A percentile compares a stretch with the other conserved stretches of the same genome.
Conservation (phyloP, 2,113 vertebrate species). For the Coptodon rendalli region DNA sequence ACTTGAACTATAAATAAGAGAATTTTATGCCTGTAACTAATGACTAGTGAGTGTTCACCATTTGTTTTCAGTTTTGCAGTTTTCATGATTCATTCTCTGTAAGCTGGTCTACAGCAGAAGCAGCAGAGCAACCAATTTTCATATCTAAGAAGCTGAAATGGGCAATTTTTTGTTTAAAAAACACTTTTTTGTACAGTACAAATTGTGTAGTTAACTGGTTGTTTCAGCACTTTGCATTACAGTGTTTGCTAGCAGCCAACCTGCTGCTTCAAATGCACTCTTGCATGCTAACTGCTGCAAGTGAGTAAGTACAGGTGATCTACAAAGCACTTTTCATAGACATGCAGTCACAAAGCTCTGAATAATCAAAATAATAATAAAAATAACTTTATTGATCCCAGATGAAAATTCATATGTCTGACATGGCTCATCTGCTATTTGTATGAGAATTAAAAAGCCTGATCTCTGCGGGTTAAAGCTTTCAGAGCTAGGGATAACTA, state of each 20-base stretch:
- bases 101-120: background rate
- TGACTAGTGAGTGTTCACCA: background rate
- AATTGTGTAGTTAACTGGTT: background rate
- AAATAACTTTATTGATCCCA: background rate
- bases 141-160: background rate
- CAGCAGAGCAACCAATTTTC: background rate
- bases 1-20: background rate
- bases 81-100: background rate
- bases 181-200: background rate
- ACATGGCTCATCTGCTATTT: background rate
- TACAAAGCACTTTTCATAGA: background rate
- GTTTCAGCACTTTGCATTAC: background rate
- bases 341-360: background rate
- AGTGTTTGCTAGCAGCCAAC: background rate
- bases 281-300: background rate
- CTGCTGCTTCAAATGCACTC: background rate
- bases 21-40: background rate
- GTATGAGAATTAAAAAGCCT: background rate
- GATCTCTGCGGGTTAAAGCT: fast-evolving
- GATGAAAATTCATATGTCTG: background rate
- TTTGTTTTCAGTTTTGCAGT: background rate
- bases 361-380: background rate
- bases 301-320: background rate
- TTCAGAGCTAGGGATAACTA: background rate
- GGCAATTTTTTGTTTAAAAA: background rate